Base-by-base conservation (phyloP, 2,888 invertebrate genomes). In the Agrotis segetum region DNA sequence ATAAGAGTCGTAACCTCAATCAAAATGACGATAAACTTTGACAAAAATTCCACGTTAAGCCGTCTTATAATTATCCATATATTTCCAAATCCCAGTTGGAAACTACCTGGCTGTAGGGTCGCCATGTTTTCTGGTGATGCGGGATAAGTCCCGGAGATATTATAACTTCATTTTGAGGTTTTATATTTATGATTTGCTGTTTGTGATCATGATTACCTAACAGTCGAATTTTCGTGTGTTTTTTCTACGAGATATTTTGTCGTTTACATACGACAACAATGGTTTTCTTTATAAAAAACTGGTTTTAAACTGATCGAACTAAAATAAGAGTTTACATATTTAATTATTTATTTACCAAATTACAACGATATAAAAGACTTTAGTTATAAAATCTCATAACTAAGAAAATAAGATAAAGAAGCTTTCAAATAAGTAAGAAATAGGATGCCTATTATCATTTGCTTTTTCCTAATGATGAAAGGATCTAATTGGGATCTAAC, bases 41-140 rank as follows among this genome's bases (percentile, higher is more conserved):
- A 95, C 96, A 96, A 96, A 95, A 95, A 96, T 95, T 96, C 95
- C 94, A 94, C 92, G 90, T 93, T 95, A 96, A 95, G 94, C 94
- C 94, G 93, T 93, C 92, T 93, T 95, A 95, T 96, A 95, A 96
- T 96, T 95, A 95, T 95, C 94, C 94, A 96, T 96, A 96, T 95
- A 95, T 96, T 95, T 95, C 94, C 91, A 89, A 92, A 92, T 91
- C 91, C 91, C 87, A 91, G 85, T 86, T 88, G 90, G 79, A 92
- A 93, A 95, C 96, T 96, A 96, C 96, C 96, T 96, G 96, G 50
- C 56, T 46, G 70, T 83, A 72, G 68, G 61, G 68, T 55, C 24
- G 19, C 79, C 71, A 85, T 53, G 29, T 9, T 67, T 52, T 66
- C 9, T 0, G 11, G 29, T 16, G 14, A 46, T 4, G 4, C 13